Percentiles rank a stretch among this genome's conserved stretches.
Conservation (phyloP, 1,140 invertebrate genomes). For the Parapsyche elsis region DNA sequence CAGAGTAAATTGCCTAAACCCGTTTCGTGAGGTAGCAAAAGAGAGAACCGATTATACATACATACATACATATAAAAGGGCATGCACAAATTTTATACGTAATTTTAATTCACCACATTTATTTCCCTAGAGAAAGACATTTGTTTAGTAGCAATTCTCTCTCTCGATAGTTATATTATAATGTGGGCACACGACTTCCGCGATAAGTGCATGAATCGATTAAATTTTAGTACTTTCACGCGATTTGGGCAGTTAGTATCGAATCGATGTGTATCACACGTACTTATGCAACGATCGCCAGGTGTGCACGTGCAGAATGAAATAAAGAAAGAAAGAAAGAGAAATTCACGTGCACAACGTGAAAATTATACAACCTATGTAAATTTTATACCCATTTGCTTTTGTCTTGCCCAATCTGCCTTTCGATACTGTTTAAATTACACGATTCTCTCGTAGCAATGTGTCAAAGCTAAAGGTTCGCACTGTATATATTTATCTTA, state of each 20-base stretch:
- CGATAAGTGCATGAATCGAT: conserved; percentile 13
- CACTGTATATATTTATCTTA: background rate
- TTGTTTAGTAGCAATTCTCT: background rate
- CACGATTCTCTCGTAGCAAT: background rate
- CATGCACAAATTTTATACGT: background rate
- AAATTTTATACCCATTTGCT: conserved; percentile 19
- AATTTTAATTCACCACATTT: conserved; percentile 1
- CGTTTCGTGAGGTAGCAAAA: background rate
- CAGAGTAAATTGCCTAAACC: conserved; percentile 3
- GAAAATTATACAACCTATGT: conserved; percentile 44
- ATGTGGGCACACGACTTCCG: background rate
- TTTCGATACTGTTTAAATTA: conserved; percentile 7
- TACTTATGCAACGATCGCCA: background rate
- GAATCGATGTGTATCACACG: conserved; percentile 18
- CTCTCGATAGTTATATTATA: no score
- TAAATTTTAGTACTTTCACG: conserved; percentile 24
- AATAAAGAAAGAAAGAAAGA: conserved; percentile 35
- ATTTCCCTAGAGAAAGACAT: background rate
- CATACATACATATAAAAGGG: background rate
- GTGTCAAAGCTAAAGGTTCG: background rate
- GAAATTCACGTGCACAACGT: conserved; percentile 30
- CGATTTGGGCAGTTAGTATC: conserved; percentile 9
- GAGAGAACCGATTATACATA: background rate
- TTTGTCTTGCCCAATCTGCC: conserved; percentile 20
- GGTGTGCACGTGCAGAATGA: conserved; percentile 34